Evolutionary conservation across 2,797 vertebrate species (phyloP).

Genomic region (Micropoecilia bifurca): DNA sequence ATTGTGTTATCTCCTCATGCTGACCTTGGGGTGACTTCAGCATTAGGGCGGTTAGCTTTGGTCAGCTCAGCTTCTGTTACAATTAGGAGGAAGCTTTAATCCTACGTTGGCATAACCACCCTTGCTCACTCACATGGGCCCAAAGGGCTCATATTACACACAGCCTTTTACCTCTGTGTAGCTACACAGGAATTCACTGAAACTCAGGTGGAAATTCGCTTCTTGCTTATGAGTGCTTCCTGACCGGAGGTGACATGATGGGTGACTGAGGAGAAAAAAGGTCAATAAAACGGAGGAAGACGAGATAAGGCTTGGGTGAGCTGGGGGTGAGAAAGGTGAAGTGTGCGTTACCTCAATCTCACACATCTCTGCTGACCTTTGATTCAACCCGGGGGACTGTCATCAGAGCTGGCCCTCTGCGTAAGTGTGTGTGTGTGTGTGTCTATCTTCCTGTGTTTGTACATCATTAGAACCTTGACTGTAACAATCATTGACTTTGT

Average conservation of each 20-base stretch:
- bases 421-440: constrained; percentile 13
- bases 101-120: constrained; percentile 65
- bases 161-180: constrained; percentile 19
- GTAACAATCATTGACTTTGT: background rate
- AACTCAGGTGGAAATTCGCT: constrained; percentile 52
- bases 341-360: constrained; percentile 54
- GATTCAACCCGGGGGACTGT: constrained; percentile 54
- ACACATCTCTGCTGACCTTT: constrained; percentile 66
- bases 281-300: constrained; percentile 14
- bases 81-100: constrained; percentile 83
- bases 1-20: constrained; percentile 72
- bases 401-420: constrained; percentile 38
- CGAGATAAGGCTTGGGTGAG: constrained; percentile 45
- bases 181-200: constrained; percentile 59
- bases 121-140: constrained; percentile 12
- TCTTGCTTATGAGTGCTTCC: constrained; percentile 29
- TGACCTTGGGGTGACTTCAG: constrained; percentile 83
- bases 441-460: constrained; percentile 8
- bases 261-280: background rate
- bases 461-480: background rate
- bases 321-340: constrained; percentile 62
- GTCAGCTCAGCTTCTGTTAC: constrained; percentile 84
- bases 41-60: constrained; percentile 73
- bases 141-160: constrained; percentile 76
- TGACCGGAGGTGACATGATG: constrained; percentile 28